Base-by-base conservation (phyloP, 2,888 invertebrate genomes). In the Bellardia pandia region DNA sequence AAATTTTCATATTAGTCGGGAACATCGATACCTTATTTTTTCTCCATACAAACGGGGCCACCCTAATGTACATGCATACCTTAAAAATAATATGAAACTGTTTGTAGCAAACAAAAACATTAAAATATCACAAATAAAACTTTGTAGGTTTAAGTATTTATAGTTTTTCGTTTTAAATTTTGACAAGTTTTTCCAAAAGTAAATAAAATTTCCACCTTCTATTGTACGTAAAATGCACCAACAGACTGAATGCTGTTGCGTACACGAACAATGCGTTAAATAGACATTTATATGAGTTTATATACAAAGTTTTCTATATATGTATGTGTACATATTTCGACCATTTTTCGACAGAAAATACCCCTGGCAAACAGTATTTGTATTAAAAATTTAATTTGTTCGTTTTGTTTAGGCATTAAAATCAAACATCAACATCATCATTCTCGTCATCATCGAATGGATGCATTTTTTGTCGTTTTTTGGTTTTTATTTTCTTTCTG, bases 381-480 rank as follows among this genome's bases (percentile, higher is more conserved):
- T 69, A 60, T 51, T 71, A 37, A 69, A 79, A 58, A 45, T 71
- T 66, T 68, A 40, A 81, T 66, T 74, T 64, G 8, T 58, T 58
- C 33, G 7, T 37, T 72, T 81, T 74, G 40, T 58, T 68, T 68
- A 58, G 74, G 30, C 48, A 66, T 66, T 58, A 45, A 48, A 58
- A 74, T 74, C 14, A 64, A 79, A 64, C 56, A 81, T 23, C 40
- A 79, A 30, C 76, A 40, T 42, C 76, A 40, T 53, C 14, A 66
- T 45, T 3, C 5, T 58, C 45, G 37, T 42, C 56, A 74, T 58
- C 33, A 33, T 40, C 33, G 23, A 53, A 64, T 66, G 53, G 6
- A 37, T 62, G 14, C 11, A 66, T 13, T 9, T 45, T 23, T 66
- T 69, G n/a, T 33, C 37, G 4, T 4, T 51, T 6, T 1, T 33